phyloP scores from a whole-genome alignment of 2,888 invertebrate species.

The Acutogordius australiensis region DNA sequence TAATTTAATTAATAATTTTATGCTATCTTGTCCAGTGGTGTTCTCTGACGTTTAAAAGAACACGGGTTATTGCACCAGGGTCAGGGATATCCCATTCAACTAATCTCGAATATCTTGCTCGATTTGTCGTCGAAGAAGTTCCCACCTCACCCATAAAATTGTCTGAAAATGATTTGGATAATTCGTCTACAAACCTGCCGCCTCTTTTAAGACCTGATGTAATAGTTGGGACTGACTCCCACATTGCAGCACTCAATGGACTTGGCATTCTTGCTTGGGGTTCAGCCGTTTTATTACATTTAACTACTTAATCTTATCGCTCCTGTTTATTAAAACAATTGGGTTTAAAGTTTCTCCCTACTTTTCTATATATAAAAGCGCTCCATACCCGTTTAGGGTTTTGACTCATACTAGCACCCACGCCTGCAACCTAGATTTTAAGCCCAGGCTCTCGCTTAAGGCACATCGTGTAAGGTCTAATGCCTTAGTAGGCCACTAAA shows the following conservation, averaged over 20 bases:
- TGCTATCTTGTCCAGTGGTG: no score
- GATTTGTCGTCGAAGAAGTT: constrained; percentile 77
- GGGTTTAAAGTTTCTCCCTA: no score
- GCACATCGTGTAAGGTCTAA: no score
- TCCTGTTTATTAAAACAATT: background rate
- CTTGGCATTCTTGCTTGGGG: constrained; percentile 73
- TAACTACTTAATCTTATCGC: no score
- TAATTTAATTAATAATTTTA: no score
- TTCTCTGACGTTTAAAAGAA: constrained; percentile 67
- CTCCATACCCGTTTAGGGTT: background rate
- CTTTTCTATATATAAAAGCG: no score
- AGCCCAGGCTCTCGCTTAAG: no score
- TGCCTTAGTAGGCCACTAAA: no score
- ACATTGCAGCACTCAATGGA: constrained; percentile 95
- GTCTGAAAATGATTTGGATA: background rate
- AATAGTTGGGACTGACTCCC: constrained; percentile 85
- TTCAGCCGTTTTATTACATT: no score
- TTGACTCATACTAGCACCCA: no score
- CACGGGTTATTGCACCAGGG: constrained; percentile 86
- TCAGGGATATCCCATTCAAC: constrained; percentile 96
- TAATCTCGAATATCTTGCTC: constrained; percentile 66
- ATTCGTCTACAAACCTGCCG: background rate
- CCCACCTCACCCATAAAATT: background rate
- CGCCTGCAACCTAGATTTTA: no score
- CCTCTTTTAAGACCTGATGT: constrained; percentile 49